Conservation (phyloP, 2,113 vertebrate species). For the Strix uralensis region DNA sequence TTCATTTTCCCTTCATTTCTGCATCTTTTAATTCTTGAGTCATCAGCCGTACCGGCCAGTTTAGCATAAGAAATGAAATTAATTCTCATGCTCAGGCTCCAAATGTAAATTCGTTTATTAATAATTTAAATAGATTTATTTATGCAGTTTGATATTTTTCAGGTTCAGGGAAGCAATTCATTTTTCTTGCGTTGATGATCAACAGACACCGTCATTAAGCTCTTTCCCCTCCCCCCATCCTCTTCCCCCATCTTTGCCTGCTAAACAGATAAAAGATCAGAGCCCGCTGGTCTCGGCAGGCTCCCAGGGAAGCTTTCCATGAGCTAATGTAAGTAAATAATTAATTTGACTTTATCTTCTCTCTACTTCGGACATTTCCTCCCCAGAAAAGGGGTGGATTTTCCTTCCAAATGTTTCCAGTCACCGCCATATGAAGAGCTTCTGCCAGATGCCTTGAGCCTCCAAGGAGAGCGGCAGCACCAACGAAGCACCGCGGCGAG, state of each 20-base stretch:
- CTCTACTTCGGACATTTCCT: background rate
- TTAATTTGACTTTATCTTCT: background rate
- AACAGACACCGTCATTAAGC: conserved; percentile 23
- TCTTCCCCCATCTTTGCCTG: background rate
- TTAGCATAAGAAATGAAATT: conserved; percentile 75
- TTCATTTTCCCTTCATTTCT: background rate
- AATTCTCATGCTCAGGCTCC: conserved; percentile 67
- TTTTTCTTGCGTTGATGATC: conserved; percentile 59
- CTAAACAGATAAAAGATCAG: conserved; percentile 2
- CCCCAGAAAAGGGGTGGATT: background rate
- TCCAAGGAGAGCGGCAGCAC: background rate
- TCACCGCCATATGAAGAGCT: accelerated
- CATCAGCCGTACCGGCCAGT: conserved; percentile 10
- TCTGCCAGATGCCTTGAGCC: background rate
- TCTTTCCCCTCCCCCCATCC: background rate
- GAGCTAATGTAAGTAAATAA: background rate
- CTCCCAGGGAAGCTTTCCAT: background rate
- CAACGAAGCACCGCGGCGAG: accelerated
- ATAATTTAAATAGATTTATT: conserved; percentile 78
- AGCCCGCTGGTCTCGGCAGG: background rate
- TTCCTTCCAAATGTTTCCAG: background rate
- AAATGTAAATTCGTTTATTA: conserved; percentile 75
- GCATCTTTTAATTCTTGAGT: background rate
- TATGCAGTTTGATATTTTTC: conserved; percentile 79
- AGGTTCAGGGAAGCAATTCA: conserved; percentile 75